Evolutionary conservation across 2,113 vertebrate genomes (phyloP).

Genomic region (Trogon melanurus): DNA sequence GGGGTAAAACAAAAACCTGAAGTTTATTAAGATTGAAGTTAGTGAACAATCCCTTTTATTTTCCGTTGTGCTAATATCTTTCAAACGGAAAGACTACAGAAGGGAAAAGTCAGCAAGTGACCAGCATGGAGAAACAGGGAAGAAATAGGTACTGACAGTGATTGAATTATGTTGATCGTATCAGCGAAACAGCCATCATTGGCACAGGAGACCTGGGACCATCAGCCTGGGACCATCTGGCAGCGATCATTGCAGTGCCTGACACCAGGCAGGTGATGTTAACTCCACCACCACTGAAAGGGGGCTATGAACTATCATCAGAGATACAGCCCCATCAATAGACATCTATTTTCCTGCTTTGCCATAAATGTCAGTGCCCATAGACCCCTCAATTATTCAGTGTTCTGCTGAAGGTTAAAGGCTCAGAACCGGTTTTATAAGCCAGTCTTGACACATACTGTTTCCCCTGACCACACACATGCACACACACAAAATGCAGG

Average conservation of each 20-base stretch:
- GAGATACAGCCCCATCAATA: slow-evolving; percentile 82
- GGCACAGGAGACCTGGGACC: slow-evolving; percentile 80
- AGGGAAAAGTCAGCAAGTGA: neutral
- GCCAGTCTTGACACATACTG: slow-evolving; percentile 72
- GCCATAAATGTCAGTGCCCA: slow-evolving; percentile 79
- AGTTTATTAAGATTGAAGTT: neutral
- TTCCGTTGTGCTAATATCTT: neutral
- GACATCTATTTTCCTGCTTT: slow-evolving; percentile 84
- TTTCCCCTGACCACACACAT: slow-evolving; percentile 69
- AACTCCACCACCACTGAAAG: slow-evolving; percentile 80
- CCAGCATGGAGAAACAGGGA: slow-evolving; percentile 65
- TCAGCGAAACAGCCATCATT: slow-evolving; percentile 78
- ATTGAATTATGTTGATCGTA: slow-evolving; percentile 83
- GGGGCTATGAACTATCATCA: slow-evolving; percentile 82
- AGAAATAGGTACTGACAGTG: slow-evolving; percentile 78
- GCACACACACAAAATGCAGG: neutral
- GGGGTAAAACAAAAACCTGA: neutral
- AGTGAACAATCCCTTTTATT: neutral
- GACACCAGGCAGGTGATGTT: slow-evolving; percentile 80
- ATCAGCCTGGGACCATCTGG: slow-evolving; percentile 79
- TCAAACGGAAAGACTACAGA: neutral
- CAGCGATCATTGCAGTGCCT: slow-evolving; percentile 75
- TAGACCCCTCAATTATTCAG: slow-evolving; percentile 72
- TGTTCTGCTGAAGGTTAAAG: slow-evolving; percentile 81
- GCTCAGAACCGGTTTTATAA: slow-evolving; percentile 78